phyloP scores from a whole-genome alignment of 1,140 invertebrate species.

The Phthorimaea operculella region DNA sequence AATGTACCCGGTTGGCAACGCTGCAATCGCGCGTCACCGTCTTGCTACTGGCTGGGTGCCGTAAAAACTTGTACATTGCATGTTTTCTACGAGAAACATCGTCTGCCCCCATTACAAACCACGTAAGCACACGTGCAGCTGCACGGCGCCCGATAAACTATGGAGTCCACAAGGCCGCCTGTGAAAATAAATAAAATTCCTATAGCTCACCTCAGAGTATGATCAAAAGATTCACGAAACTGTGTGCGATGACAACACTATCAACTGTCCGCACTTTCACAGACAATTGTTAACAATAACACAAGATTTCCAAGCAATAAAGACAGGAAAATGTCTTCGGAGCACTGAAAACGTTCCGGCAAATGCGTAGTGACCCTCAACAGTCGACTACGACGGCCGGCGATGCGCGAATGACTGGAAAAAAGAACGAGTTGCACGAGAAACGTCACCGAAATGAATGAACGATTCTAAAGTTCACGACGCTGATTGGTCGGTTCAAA shows the following conservation, averaged over 20 bases:
- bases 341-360: conserved; percentile 47
- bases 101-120: conserved; percentile 10
- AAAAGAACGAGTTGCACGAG: conserved; percentile 8
- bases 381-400: conserved; percentile 55
- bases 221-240: conserved; percentile 39
- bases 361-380: conserved; percentile 43
- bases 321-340: conserved; percentile 23
- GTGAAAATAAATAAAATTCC: conserved; percentile 3
- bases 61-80: background rate
- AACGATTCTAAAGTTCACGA: background rate
- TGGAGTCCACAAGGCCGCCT: background rate
- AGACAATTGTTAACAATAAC: conserved; percentile 27
- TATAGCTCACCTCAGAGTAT: conserved; percentile 46
- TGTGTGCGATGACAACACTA: conserved; percentile 29
- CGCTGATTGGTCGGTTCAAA: background rate
- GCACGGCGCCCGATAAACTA: background rate
- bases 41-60: no score
- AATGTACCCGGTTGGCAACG: no score
- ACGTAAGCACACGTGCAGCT: conserved; percentile 40
- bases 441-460: background rate
- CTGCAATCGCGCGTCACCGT: no score
- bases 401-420: conserved; percentile 45
- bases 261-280: conserved; percentile 44
- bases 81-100: background rate
- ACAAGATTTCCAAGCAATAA: conserved; percentile 23